Evolutionary conservation across 2,797 vertebrate species (phyloP).

Genomic region (Fundulus diaphanus): DNA sequence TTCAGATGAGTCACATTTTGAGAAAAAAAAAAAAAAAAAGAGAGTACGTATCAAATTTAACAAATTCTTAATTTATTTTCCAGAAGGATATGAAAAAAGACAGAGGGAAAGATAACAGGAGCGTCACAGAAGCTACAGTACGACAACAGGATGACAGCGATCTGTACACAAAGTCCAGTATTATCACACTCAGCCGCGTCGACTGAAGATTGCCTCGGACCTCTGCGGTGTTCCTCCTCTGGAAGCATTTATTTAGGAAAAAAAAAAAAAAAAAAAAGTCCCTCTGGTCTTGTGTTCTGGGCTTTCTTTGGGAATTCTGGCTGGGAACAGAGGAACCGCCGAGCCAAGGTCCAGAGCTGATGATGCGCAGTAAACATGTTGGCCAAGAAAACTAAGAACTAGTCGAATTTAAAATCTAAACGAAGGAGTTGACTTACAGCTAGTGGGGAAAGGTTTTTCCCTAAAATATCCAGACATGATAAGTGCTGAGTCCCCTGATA

Average conservation of each 20-base stretch:
- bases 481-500: constrained; percentile 59
- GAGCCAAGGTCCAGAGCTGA: constrained; percentile 37
- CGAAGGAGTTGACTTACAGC: constrained; percentile 49
- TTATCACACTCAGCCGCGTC: constrained; percentile 41
- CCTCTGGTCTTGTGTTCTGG: constrained; percentile 49
- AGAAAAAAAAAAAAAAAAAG: neutral
- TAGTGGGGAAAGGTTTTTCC: constrained; percentile 22
- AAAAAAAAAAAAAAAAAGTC: constrained; percentile 21
- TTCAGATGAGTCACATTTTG: neutral
- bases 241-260: constrained; percentile 64
- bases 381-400: constrained; percentile 52
- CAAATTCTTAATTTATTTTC: constrained; percentile 78
- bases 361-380: constrained; percentile 29
- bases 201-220: constrained; percentile 25
- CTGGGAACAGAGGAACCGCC: constrained; percentile 42
- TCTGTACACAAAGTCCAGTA: constrained; percentile 58
- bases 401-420: constrained; percentile 54
- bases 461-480: constrained; percentile 41
- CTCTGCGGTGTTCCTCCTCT: constrained; percentile 55
- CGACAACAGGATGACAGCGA: constrained; percentile 58
- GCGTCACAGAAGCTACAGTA: constrained; percentile 71
- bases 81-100: constrained; percentile 74
- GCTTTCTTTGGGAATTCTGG: constrained; percentile 57
- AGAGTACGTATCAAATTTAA: constrained; percentile 18
- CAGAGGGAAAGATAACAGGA: constrained; percentile 44